These are phyloP conservation scores for Solenopsis invicta DNA, from an alignment of 1,140 invertebrate species.

Conservation along the genomic window DNA sequence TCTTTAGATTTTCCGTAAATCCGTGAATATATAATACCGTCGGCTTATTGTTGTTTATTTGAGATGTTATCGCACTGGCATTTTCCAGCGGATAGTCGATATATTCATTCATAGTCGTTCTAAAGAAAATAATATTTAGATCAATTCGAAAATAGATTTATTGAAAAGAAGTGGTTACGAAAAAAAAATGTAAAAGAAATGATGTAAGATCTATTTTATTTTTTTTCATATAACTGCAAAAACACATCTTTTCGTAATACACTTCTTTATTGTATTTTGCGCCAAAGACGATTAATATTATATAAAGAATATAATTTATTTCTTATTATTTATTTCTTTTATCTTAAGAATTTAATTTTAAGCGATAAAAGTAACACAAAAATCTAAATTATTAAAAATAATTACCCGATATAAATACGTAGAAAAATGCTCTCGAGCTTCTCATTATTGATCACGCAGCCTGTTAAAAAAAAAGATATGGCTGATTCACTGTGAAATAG, in stretches of 20 bases:
- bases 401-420: constrained; percentile 72
- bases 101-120: constrained; percentile 56
- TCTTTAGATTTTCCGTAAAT: constrained; percentile 76
- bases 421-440: constrained; percentile 70
- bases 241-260: no score
- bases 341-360: background rate
- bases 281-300: background rate
- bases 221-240: no score
- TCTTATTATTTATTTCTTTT: background rate
- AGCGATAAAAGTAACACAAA: background rate
- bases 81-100: constrained; percentile 60
- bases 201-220: no score
- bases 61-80: constrained; percentile 26
- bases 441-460: background rate
- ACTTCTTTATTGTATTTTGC: constrained; percentile 1
- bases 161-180: background rate
- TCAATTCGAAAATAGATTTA: background rate
- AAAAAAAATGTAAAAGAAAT: no score
- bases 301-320: background rate
- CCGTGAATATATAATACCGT: constrained; percentile 85
- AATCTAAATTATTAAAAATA: constrained; percentile 17
- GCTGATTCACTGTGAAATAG: background rate
- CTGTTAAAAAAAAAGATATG: constrained; percentile 26
- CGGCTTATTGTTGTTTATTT: constrained; percentile 66
- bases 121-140: constrained; percentile 28